Percentiles rank a stretch among this genome's conserved stretches.
Evolutionary conservation across 2,888 invertebrate species (phyloP).

Genomic region (Dryocosmus kuriphilus): DNA sequence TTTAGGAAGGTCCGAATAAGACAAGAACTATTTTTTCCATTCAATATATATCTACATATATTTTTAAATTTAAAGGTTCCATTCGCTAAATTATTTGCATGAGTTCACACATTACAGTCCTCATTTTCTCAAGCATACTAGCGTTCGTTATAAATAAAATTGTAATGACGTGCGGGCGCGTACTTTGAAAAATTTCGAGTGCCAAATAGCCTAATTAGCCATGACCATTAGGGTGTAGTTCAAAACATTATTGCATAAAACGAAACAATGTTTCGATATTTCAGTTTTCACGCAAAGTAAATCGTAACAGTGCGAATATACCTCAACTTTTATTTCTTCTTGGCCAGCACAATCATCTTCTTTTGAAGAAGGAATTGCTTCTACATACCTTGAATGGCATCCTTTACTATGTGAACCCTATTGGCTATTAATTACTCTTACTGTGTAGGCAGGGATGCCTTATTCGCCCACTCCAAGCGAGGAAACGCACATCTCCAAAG

Average conservation of each 20-base stretch:
- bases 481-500: background rate
- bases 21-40: conserved; percentile 8
- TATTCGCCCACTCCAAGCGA: conserved; percentile 10
- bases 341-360: too few species aligned
- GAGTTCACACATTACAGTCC: conserved; percentile 8
- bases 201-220: conserved; percentile 14
- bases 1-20: background rate
- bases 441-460: conserved; percentile 5
- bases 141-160: conserved; percentile 28
- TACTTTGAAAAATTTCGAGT: conserved; percentile 26
- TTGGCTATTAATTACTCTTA: conserved; percentile 16
- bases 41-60: conserved; percentile 19
- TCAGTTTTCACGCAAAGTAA: too few species aligned
- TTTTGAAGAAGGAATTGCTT: too few species aligned
- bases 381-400: too few species aligned
- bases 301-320: too few species aligned
- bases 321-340: too few species aligned
- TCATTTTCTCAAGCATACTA: conserved; percentile 10
- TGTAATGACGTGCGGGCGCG: background rate
- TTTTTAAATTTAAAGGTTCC: conserved; percentile 25
- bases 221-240: too few species aligned
- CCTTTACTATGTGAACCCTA: conserved; percentile 22
- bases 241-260: too few species aligned
- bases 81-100: conserved; percentile 12
- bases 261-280: too few species aligned